Conservation (phyloP, 2,888 invertebrate species). For the Tortrix viridana region DNA sequence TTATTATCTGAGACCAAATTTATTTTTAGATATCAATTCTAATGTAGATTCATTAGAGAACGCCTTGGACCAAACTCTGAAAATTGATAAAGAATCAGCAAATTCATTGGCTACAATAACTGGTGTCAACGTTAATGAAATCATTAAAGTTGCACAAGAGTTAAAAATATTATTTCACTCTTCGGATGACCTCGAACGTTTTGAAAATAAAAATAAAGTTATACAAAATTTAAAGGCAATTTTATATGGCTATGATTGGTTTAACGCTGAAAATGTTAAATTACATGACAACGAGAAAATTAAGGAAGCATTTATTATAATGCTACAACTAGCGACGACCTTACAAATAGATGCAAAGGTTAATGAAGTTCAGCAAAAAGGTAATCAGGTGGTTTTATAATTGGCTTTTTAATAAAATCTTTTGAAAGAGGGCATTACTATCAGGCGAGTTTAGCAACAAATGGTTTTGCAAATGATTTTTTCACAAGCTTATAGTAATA, state of each 20-base stretch:
- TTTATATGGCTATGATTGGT: conserved; percentile 57
- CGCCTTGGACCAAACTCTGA: conserved; percentile 54
- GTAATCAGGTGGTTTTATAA: conserved; percentile 45
- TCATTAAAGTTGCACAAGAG: conserved; percentile 50
- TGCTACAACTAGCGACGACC: conserved; percentile 54
- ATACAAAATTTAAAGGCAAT: conserved; percentile 45
- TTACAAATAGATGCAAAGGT: conserved; percentile 46
- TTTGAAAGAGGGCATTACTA: not conserved
- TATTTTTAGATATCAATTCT: conserved; percentile 64
- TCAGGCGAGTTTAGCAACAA: not conserved
- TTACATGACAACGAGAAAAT: conserved; percentile 50
- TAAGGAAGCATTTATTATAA: conserved; percentile 50
- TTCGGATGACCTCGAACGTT: conserved; percentile 38
- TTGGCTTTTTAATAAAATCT: conserved; percentile 1
- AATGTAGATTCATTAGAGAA: conserved; percentile 59
- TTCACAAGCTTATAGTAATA: not conserved
- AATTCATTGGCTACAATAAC: conserved; percentile 42
- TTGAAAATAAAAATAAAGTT: conserved; percentile 48
- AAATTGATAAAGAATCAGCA: conserved; percentile 49
- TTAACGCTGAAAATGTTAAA: conserved; percentile 49
- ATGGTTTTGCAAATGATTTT: not conserved
- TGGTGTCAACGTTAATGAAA: conserved; percentile 47
- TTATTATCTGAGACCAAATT: conserved; percentile 24
- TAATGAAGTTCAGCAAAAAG: conserved; percentile 44
- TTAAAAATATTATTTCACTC: conserved; percentile 46